These are phyloP conservation scores for Phataginus tricuspis DNA, from an alignment of 2,797 vertebrate species.

Conservation along the genomic window DNA sequence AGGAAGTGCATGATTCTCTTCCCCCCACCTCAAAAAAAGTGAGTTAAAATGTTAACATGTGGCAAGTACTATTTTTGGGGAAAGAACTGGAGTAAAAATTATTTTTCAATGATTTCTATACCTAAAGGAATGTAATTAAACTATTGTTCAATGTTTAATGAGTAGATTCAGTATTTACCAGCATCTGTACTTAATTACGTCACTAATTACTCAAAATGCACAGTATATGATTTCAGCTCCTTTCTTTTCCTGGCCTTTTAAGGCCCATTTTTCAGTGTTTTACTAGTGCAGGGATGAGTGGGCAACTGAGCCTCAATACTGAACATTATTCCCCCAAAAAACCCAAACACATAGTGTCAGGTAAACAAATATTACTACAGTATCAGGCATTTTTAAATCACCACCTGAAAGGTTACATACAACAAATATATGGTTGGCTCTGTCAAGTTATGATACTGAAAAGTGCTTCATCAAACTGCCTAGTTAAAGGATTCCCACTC, in stretches of 20 bases:
- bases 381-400: conserved; percentile 6
- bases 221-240: not conserved
- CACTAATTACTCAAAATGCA: conserved; percentile 28
- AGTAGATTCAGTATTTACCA: not conserved
- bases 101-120: conserved; percentile 34
- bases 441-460: not conserved
- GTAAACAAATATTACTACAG: not conserved
- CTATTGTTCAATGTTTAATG: not conserved
- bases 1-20: conserved; percentile 9
- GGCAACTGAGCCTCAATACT: not conserved
- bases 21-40: not conserved
- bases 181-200: not conserved
- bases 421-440: not conserved
- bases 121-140: not conserved
- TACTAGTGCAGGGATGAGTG: not conserved
- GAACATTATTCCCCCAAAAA: not conserved
- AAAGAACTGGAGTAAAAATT: conserved; percentile 24
- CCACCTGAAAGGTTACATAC: not conserved
- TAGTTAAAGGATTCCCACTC: not conserved
- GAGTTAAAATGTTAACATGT: not conserved
- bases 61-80: not conserved
- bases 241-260: not conserved
- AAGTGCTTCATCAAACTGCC: conserved; percentile 34
- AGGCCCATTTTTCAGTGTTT: conserved; percentile 8
- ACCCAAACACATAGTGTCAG: not conserved